Evolutionary conservation across 2,888 invertebrate species (phyloP), one percentile per base, ranked within the genome.

Genomic region (Perithous albicinctus): DNA sequence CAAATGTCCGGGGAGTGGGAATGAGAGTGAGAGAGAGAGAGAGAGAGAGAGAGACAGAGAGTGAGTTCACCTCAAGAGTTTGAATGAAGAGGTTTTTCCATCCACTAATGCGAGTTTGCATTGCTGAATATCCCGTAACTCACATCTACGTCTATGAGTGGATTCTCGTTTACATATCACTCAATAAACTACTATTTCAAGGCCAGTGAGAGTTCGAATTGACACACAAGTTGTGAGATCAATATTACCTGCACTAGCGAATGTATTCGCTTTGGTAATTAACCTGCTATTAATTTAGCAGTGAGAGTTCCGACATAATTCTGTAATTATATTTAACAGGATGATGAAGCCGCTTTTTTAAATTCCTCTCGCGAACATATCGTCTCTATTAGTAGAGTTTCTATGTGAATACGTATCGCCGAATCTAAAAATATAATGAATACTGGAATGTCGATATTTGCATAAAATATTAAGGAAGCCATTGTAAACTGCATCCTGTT

Each of bases 81-180:
- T 61, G 38, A 35, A 69, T 67, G 51, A 72, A 80, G 80, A 76
- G 80, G 43, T 80, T 80, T 73, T 73, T 77, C 61, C 43, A 70
- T 70, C 38, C 64, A 46, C 69, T 75, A 75, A 75, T 75, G 69
- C 46, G 38, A 56, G 70, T 69, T 80, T 75, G 64, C 75, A 70
- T 35, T 70, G 77, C 15, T 73, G 64, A 61, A 66, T 64, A 32
- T 32, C 32, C 32, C 35, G 72, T 66, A 29, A 10, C 43, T 64
- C 61, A n/a, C 12, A 54, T 67, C 26, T 12, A 77, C 56, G 18
- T 56, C 56, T 41, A 56, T 73, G 51, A 61, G 73, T 67, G 29
- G 48, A 54, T 66, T 41, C 64, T 67, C 66, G 66, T 66, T 67
- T 74, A 79, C 54, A 54, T 72, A 41, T 48, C 32, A 76, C 70